phyloP scores from a whole-genome alignment of 2,113 vertebrate species.

The Marcusenius ussheri region DNA sequence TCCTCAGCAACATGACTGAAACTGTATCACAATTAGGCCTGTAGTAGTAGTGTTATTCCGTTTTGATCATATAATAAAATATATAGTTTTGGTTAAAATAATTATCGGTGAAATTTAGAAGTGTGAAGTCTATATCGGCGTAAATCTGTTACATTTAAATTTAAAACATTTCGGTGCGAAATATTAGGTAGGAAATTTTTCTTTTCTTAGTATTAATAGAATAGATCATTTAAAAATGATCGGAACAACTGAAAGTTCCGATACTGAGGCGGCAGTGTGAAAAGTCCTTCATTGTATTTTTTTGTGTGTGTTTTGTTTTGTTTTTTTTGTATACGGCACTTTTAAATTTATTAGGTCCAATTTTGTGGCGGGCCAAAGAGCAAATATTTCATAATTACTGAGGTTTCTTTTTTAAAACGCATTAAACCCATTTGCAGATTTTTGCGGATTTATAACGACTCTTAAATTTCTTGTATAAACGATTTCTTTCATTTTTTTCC shows the following conservation, averaged over 20 bases:
- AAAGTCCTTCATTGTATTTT: background rate
- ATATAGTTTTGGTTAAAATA: background rate
- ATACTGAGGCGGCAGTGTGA: background rate
- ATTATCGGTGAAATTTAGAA: background rate
- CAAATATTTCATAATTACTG: background rate
- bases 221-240: background rate
- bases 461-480: background rate
- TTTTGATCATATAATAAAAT: background rate
- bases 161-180: background rate
- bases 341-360: background rate
- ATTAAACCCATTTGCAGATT: background rate
- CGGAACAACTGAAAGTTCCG: background rate
- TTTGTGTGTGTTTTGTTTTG: background rate
- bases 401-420: background rate
- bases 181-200: background rate
- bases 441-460: background rate
- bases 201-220: background rate
- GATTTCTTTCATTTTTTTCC: background rate
- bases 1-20: background rate
- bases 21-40: background rate
- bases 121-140: background rate
- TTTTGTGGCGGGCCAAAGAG: background rate
- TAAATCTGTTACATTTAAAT: background rate
- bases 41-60: background rate
- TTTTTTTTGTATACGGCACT: background rate